Base-by-base conservation (phyloP, 2,888 invertebrate species). In the Catocala nupta region DNA sequence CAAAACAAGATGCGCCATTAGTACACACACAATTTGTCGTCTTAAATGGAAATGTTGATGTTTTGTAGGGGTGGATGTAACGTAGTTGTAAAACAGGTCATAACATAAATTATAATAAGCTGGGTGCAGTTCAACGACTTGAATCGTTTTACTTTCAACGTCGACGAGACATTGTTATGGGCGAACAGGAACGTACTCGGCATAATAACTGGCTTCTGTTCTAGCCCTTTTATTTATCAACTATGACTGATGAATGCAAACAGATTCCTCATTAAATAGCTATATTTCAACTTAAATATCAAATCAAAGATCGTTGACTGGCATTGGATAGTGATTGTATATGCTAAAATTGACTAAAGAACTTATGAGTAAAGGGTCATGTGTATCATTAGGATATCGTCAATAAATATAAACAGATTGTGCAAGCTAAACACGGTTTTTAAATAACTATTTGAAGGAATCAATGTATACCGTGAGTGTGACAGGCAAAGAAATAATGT, bases 71-170 rank as follows among this genome's bases (percentile, higher is more conserved):
- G 71, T 62, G 66, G 65, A 48, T 66, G 68, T 65, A 65, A 62
- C 49, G 58, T 51, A 52, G 63, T 62, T 63, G 65, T 70, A 59
- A 71, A 76, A 76, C 74, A 68, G 66, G 70, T 64, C 70, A 73
- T 55, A 64, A 61, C 56, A 63, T 73, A 65, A 68, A 70, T 71
- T 64, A 58, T 55, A 58, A 63, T 63, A 64, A 64, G 59, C 66
- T 54, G 16, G 7, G 10, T 64, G 25, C 63, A 65, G 73, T 69
- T 73, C 68, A 70, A 68, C 58, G 68, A 68, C 56, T 70, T 70
- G 53, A 66, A 59, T 65, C 54, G 47, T 72, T 76, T 74, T 74
- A 75, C 70, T 81, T 77, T 75, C 73, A 56, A 71, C 59, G 62
- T 67, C 11, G 65, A 64, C 55, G 53, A 59, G 68, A 67, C 63